Evolutionary conservation across 2,888 invertebrate genomes (phyloP), one percentile per base, ranked within the genome.

Genomic region (Aelia acuminata): DNA sequence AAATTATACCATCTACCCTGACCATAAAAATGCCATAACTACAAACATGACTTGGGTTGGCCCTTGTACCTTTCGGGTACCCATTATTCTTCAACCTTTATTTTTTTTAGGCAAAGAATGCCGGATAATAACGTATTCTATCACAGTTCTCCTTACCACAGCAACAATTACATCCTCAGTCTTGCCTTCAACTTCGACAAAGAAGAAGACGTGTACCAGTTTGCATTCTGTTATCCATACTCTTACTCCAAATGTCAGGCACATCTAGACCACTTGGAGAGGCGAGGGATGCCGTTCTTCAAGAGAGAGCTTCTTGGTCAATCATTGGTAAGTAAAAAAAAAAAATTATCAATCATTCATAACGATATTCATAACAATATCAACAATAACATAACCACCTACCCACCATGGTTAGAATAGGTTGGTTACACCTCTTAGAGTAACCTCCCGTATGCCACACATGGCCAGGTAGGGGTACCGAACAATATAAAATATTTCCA

Each of bases 201-300:
- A 88, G 98, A 98, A 92, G 98, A 98, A 91, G 98, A 99, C 91
- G 95, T 97, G 1, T 99, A 98, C 92, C 98, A 99, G 92, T 99
- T 99, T 93, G 95, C 98, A 1, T 95, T 99, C 91, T 96, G 96
- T 47, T 97, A 96, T 89, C 99, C 99, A 0, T 99, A 99, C 92
- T 97, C 98, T n/a, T 99, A 98, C 92, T 96, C 97, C 0, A 94
- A 97, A 88, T 94, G 97, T 87, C 97, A 98, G 92, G 95, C 96
- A 75, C 97, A 98, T 93, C 93, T 99, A 90, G 95, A 96, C 57
- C 92, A 94, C 90, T 93, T 98, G 89, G 96, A 96, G 91, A 94
- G 89, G 93, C 94, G 92, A 91, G 92, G 93, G 84, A 91, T 93
- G 89, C 93, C 93, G 89, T 94, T 91, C 91, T 96, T 97, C 90